Evolutionary conservation across 2,797 vertebrate species (phyloP).

Genomic region (Scomberomorus guttatus): DNA sequence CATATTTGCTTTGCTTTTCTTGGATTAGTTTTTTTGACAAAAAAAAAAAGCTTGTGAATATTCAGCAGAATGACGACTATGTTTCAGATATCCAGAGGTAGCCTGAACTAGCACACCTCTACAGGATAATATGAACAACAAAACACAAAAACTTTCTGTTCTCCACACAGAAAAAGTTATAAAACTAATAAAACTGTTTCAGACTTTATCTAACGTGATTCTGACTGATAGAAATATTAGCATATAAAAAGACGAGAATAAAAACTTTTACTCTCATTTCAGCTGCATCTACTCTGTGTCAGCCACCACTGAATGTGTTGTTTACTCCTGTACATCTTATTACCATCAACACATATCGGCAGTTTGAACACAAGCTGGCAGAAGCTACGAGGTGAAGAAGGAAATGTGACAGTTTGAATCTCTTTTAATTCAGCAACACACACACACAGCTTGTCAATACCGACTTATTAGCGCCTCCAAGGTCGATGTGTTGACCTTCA

Average conservation of each 20-base stretch:
- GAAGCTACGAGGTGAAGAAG: background rate
- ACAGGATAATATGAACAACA: background rate
- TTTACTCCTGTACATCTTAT: background rate
- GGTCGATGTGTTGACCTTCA: conserved; percentile 76
- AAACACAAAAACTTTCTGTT: background rate
- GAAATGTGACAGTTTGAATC: background rate
- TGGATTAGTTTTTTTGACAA: no score
- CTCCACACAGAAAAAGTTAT: background rate
- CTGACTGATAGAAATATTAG: background rate
- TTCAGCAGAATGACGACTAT: no score
- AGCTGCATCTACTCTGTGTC: no score
- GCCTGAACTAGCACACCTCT: no score
- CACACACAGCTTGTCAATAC: conserved; percentile 51
- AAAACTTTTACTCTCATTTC: background rate
- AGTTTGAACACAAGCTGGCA: conserved; percentile 5
- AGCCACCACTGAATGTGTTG: background rate
- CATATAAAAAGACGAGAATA: background rate
- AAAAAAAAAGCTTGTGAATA: no score
- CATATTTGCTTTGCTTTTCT: no score
- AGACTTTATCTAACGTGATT: background rate
- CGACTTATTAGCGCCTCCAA: conserved; percentile 71
- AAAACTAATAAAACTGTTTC: background rate
- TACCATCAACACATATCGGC: background rate
- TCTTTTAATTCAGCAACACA: conserved; percentile 29
- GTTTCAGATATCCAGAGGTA: no score